Conservation (phyloP, 1,140 invertebrate species). For the Drosophila nigromelanica region DNA sequence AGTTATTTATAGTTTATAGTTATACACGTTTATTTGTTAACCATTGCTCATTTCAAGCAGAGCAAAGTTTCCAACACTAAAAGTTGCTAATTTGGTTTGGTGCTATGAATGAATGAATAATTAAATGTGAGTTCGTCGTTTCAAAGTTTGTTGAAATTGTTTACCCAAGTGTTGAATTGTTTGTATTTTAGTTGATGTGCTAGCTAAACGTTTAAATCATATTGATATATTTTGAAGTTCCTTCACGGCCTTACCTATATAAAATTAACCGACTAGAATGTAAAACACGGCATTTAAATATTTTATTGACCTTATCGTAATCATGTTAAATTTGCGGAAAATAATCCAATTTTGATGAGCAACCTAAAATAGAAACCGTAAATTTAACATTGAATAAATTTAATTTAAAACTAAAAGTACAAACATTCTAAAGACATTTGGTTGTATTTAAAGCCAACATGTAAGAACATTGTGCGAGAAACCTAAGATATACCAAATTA, state of each 20-base stretch:
- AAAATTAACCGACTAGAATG: background rate
- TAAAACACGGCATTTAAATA: background rate
- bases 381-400: no score
- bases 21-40: no score
- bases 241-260: background rate
- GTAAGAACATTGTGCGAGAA: no score
- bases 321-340: no score
- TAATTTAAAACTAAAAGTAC: no score
- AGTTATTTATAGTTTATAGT: constrained; percentile 1
- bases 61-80: constrained; percentile 16
- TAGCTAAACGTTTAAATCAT: constrained; percentile 11
- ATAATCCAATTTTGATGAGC: no score
- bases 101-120: constrained; percentile 52
- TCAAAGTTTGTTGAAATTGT: constrained; percentile 37
- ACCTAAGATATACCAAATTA: no score
- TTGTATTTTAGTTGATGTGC: constrained; percentile 26
- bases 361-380: no score
- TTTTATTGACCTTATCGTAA: background rate
- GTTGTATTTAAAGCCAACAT: no score
- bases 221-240: background rate
- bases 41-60: constrained; percentile 9
- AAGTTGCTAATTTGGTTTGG: constrained; percentile 46
- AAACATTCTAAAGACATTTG: no score
- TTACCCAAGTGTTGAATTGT: constrained; percentile 34
- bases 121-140: constrained; percentile 29